phyloP scores from a whole-genome alignment of 2,888 invertebrate species.

The Sisyra nigra region DNA sequence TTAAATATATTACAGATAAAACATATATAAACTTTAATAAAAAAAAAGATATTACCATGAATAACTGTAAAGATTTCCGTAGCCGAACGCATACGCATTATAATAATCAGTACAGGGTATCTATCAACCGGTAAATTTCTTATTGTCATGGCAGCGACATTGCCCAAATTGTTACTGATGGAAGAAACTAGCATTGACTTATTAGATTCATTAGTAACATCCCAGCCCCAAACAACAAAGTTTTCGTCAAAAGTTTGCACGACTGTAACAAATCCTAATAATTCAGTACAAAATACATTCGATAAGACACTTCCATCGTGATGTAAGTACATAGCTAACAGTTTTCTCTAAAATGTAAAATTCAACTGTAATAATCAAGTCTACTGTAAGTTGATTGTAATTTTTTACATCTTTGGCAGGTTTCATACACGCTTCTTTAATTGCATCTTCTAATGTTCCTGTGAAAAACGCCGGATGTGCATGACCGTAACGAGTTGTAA shows the following conservation, averaged over 20 bases:
- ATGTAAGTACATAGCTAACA: constrained; percentile 89
- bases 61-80: constrained; percentile 85
- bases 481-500: constrained; percentile 71
- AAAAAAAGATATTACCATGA: constrained; percentile 42
- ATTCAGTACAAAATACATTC: constrained; percentile 93
- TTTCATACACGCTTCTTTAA: constrained; percentile 76
- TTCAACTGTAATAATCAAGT: too few relatives aligned
- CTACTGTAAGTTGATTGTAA: too few relatives aligned
- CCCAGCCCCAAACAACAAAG: constrained; percentile 96
- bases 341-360: constrained; percentile 56
- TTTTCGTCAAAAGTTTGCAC: constrained; percentile 77
- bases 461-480: constrained; percentile 82
- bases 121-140: constrained; percentile 70
- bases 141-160: constrained; percentile 69
- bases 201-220: constrained; percentile 79
- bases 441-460: constrained; percentile 78
- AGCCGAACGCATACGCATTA: constrained; percentile 73
- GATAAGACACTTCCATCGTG: constrained; percentile 89
- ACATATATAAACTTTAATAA: neutral
- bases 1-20: constrained; percentile 1
- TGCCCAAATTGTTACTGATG: constrained; percentile 60
- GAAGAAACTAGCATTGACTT: constrained; percentile 61
- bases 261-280: constrained; percentile 81
- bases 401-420: constrained; percentile 74
- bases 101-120: constrained; percentile 67